phyloP scores from a whole-genome alignment of 2,797 vertebrate genomes.

The Thalassophryne amazonica region DNA sequence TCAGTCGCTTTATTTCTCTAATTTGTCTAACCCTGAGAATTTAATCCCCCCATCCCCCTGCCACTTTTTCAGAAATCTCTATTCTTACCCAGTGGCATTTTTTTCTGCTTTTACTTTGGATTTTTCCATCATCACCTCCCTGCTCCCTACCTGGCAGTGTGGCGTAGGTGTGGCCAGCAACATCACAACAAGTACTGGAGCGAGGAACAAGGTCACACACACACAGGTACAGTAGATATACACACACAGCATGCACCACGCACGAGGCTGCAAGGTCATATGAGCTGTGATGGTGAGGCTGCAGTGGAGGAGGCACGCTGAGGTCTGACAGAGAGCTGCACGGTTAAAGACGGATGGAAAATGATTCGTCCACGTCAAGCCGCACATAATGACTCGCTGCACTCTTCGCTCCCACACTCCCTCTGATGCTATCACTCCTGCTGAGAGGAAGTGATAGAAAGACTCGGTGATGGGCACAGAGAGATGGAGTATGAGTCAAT shows the following conservation, averaged over 20 bases:
- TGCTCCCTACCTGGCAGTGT: conserved; percentile 31
- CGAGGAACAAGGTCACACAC: conserved; percentile 44
- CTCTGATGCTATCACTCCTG: conserved; percentile 30
- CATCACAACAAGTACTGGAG: conserved; percentile 27
- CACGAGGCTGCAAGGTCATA: conserved; percentile 43
- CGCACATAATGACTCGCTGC: conserved; percentile 23
- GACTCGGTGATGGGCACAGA: conserved; percentile 18
- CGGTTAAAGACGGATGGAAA: conserved; percentile 29
- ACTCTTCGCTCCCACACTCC: conserved; percentile 6
- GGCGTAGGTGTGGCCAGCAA: conserved; percentile 24
- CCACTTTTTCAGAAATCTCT: conserved; percentile 3
- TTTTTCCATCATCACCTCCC: neutral
- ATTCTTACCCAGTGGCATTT: neutral
- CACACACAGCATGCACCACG: neutral
- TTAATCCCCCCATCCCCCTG: neutral
- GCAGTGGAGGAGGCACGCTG: conserved; percentile 12
- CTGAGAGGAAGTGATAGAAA: conserved; percentile 7
- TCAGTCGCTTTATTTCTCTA: neutral
- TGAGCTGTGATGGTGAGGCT: conserved; percentile 33
- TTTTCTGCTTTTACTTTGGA: neutral
- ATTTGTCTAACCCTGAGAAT: conserved; percentile 11
- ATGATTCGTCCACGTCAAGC: conserved; percentile 19
- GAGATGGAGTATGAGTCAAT: conserved; percentile 18
- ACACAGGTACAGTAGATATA: conserved; percentile 4
- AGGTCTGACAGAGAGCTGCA: conserved; percentile 10